Evolutionary conservation across 1,140 invertebrate species (phyloP).

Genomic region (Psilanteris sp.): DNA sequence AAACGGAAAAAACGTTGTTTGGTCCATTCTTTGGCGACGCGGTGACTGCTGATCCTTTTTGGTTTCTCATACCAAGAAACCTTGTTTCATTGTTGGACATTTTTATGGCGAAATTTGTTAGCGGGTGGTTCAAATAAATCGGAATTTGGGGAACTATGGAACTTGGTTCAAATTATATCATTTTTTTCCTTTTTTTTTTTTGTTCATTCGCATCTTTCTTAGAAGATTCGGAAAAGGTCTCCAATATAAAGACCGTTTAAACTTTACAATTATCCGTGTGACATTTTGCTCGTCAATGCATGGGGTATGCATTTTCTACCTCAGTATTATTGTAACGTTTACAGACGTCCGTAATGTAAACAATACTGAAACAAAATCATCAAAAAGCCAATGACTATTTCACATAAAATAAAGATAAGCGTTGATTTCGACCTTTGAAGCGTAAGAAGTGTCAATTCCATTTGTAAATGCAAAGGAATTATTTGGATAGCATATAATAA

Average conservation of each 20-base stretch:
- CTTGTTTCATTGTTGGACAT: constrained; percentile 32
- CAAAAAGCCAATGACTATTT: background rate
- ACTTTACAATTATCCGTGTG: background rate
- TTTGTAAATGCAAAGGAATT: background rate
- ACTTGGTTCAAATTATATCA: constrained; percentile 14
- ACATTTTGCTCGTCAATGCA: too few relatives aligned
- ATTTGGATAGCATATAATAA: constrained; percentile 23
- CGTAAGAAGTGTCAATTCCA: background rate
- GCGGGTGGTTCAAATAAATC: constrained; percentile 27
- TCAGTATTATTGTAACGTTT: too few relatives aligned
- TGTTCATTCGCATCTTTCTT: constrained; percentile 1
- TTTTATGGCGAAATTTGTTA: constrained; percentile 50
- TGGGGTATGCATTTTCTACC: too few relatives aligned
- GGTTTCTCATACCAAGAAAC: constrained; percentile 24
- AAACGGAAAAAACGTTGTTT: constrained; percentile 33
- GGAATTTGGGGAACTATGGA: constrained; percentile 30
- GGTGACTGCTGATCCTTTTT: constrained; percentile 13
- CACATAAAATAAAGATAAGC: background rate
- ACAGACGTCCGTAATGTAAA: too few relatives aligned
- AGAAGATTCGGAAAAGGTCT: constrained; percentile 22
- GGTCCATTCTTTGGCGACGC: constrained; percentile 11
- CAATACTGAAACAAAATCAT: background rate
- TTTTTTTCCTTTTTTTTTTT: too few relatives aligned
- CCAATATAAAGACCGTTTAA: background rate
- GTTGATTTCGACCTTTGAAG: background rate